A percentile compares a stretch with the other conserved stretches of the same genome.
Conservation (phyloP, 2,113 vertebrate genomes). For the Dipodomys merriami region DNA sequence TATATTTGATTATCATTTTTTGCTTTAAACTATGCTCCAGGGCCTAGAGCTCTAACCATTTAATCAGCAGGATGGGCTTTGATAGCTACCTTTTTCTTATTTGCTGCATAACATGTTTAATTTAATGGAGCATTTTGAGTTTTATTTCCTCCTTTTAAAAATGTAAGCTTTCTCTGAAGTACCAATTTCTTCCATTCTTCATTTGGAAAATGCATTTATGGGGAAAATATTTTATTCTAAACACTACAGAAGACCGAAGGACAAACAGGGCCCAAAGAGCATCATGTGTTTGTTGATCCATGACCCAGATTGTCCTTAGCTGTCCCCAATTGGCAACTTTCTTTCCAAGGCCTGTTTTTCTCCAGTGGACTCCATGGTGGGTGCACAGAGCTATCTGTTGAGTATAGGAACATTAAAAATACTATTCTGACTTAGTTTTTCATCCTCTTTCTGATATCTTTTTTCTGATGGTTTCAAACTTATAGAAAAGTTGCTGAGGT, state of each 20-base stretch:
- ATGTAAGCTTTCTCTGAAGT: not conserved
- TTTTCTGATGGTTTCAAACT: not conserved
- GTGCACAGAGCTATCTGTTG: not conserved
- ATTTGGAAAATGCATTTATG: not conserved
- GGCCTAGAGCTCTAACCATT: not conserved
- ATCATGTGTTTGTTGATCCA: accelerated
- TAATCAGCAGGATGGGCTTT: not conserved
- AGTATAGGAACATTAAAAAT: not conserved
- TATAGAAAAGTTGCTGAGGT: not conserved
- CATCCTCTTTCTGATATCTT: not conserved
- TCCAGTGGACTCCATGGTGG: not conserved
- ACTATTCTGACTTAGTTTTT: not conserved
- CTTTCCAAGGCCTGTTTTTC: not conserved
- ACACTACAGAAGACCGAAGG: not conserved
- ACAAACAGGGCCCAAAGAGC: not conserved
- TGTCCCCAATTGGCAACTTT: not conserved
- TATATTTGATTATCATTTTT: constrained; percentile 36
- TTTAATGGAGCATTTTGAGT: constrained; percentile 6
- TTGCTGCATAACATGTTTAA: not conserved
- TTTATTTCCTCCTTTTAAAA: constrained; percentile 12
- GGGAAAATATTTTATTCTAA: not conserved
- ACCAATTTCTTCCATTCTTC: constrained; percentile 13
- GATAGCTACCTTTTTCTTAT: not conserved
- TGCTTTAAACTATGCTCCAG: not conserved
- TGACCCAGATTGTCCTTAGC: too few species aligned